These are phyloP conservation scores for Xanthia togata DNA, from an alignment of 2,888 invertebrate genomes.

Conservation along the genomic window DNA sequence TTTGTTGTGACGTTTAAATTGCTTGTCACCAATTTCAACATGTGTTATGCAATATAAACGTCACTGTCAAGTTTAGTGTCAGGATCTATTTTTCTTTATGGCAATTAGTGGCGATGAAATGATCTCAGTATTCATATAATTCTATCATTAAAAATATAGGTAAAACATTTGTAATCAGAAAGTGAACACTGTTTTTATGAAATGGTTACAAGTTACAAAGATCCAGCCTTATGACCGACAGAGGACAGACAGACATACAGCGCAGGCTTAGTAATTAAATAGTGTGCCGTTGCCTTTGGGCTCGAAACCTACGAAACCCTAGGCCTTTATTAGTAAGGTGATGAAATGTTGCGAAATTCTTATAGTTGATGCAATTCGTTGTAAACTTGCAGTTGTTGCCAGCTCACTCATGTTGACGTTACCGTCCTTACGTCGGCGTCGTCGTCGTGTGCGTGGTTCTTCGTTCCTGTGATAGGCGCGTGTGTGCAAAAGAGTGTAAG, in stretches of 20 bases:
- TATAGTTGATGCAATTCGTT: conserved; percentile 22
- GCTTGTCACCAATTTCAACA: too few species aligned
- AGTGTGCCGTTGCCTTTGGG: not conserved
- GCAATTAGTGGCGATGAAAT: not conserved
- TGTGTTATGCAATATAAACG: too few species aligned
- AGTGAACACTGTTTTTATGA: not conserved
- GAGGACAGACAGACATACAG: not conserved
- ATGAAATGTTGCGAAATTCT: conserved; percentile 32
- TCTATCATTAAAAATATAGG: not conserved
- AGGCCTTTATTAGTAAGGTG: not conserved
- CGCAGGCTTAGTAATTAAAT: not conserved
- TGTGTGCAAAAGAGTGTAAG: not conserved
- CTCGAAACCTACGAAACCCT: not conserved
- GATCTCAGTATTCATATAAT: not conserved
- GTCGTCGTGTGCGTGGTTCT: too few species aligned
- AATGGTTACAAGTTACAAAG: not conserved
- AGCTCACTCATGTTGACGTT: conserved; percentile 29
- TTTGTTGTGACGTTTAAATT: conserved; percentile 7
- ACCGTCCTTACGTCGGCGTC: not conserved
- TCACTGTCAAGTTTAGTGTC: not conserved
- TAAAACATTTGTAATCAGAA: not conserved
- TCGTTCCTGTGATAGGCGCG: not conserved
- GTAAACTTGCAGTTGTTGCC: conserved; percentile 23
- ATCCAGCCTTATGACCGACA: not conserved
- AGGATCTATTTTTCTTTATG: not conserved